phyloP scores from a whole-genome alignment of 2,797 vertebrate species.

The Numenius phaeopus region DNA sequence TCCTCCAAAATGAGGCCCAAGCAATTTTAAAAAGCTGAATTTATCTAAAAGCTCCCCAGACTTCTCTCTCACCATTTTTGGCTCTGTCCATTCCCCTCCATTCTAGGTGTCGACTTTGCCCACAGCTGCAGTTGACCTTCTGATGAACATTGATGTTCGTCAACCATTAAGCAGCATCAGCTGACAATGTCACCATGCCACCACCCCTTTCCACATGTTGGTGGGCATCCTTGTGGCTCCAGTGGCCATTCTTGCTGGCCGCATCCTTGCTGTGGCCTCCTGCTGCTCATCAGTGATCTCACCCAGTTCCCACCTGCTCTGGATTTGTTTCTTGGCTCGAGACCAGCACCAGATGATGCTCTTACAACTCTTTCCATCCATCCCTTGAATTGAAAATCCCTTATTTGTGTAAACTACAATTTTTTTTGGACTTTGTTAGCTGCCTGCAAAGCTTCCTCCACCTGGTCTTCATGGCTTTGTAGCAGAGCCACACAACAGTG shows the following conservation, averaged over 20 bases:
- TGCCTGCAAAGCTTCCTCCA: neutral
- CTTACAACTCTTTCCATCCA: neutral
- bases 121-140: neutral
- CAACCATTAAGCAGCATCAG: neutral
- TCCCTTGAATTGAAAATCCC: neutral
- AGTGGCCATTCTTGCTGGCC: neutral
- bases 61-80: neutral
- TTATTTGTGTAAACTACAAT: neutral
- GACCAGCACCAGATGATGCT: neutral
- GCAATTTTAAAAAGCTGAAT: neutral
- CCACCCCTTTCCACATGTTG: neutral
- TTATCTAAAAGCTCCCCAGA: neutral
- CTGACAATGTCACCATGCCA: neutral
- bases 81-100: neutral
- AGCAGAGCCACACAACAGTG: neutral
- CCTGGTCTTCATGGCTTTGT: neutral
- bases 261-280: rapidly evolving
- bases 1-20: neutral
- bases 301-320: neutral
- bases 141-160: neutral
- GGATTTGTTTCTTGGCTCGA: neutral
- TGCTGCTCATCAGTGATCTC: neutral
- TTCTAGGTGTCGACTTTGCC: neutral
- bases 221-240: neutral
- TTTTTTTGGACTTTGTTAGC: neutral